A percentile compares a stretch with the other conserved stretches of the same genome.
These are phyloP conservation scores for Apis cerana DNA, from an alignment of 1,140 invertebrate genomes.

Conservation along the genomic window DNA sequence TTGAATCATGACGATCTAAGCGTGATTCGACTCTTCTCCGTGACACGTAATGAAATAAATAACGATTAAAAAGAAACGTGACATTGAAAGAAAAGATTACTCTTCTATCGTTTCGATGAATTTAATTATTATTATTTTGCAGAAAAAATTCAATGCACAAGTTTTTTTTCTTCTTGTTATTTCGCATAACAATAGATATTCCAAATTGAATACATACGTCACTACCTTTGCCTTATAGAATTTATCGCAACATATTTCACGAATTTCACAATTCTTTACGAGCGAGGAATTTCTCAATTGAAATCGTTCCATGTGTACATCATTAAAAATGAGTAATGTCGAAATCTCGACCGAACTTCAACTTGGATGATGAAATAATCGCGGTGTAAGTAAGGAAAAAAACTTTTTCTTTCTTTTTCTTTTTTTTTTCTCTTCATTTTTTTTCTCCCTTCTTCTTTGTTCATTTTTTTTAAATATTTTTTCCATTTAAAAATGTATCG, in stretches of 20 bases:
- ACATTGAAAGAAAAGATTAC: neutral
- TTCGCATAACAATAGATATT: neutral
- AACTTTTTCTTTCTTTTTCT: too few relatives aligned
- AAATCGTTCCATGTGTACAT: constrained; percentile 7
- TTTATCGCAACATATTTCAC: constrained; percentile 19
- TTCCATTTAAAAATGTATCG: neutral
- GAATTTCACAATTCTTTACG: neutral
- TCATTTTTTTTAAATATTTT: constrained; percentile 4
- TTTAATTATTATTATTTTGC: neutral
- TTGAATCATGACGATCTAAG: neutral
- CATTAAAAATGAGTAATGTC: constrained; percentile 10
- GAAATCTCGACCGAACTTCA: neutral
- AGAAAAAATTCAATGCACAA: neutral
- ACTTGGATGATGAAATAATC: neutral
- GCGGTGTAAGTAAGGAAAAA: neutral
- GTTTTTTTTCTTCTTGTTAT: neutral
- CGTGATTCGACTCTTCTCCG: too few relatives aligned
- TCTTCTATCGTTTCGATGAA: neutral
- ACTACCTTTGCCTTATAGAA: too few relatives aligned
- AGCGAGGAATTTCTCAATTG: constrained; percentile 22
- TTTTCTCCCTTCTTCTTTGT: neutral
- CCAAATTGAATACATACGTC: neutral
- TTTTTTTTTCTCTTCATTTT: too few relatives aligned
- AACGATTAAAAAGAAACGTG: neutral
- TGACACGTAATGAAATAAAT: neutral